Conservation (phyloP, 2,113 vertebrate genomes). For the Coptodon rendalli region DNA sequence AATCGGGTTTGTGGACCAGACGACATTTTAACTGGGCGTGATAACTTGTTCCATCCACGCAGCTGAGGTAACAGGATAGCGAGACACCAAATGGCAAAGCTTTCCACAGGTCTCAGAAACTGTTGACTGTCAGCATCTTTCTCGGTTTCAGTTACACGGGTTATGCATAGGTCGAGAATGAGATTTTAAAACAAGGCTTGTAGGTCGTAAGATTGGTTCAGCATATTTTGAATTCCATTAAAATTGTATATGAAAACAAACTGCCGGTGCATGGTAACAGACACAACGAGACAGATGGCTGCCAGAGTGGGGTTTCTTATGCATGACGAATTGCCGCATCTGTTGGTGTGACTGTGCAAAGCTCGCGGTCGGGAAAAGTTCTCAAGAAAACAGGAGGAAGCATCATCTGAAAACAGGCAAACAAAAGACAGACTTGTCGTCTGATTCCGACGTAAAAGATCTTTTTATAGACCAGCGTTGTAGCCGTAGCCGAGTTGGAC, state of each 20-base stretch:
- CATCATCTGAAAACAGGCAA: constrained; percentile 23
- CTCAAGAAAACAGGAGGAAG: constrained; percentile 41
- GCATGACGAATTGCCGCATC: constrained; percentile 57
- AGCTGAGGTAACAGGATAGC: constrained; percentile 42
- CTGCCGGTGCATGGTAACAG: constrained; percentile 33
- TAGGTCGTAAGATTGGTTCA: constrained; percentile 25
- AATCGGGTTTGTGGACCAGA: constrained; percentile 7
- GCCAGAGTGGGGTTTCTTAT: constrained; percentile 57
- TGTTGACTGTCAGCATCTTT: constrained; percentile 32
- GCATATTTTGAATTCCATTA: constrained; percentile 48
- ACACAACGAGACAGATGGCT: constrained; percentile 68
- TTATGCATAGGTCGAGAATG: constrained; percentile 27
- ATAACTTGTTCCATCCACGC: constrained; percentile 39
- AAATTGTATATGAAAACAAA: constrained; percentile 58
- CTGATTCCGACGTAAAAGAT: constrained; percentile 5
- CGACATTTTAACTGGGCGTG: constrained; percentile 26
- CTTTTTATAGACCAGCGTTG: constrained; percentile 3
- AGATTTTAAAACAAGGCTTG: constrained; percentile 29
- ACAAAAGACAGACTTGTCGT: constrained; percentile 27
- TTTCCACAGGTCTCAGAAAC: constrained; percentile 9
- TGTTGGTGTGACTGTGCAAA: constrained; percentile 53
- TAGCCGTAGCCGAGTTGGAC: background rate
- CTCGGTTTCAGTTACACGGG: constrained; percentile 39
- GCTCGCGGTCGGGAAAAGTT: constrained; percentile 29
- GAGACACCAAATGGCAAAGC: constrained; percentile 12